A percentile compares a stretch with the other conserved stretches of the same genome.
Evolutionary conservation across 2,797 vertebrate genomes (phyloP).

Genomic region (Acanthurus tractus): DNA sequence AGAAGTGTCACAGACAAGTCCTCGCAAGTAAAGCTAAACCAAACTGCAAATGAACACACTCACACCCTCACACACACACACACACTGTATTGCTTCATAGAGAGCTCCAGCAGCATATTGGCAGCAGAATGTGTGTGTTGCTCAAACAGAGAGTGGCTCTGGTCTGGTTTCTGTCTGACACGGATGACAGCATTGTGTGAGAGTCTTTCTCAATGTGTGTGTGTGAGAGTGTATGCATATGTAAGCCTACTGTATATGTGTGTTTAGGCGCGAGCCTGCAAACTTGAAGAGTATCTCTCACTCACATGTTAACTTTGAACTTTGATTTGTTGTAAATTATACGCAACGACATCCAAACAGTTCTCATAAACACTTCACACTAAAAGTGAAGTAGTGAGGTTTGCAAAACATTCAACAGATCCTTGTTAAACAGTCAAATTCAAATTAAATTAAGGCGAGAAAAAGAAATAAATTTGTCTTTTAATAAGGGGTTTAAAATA

Average conservation of each 20-base stretch:
- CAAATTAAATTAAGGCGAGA: not conserved
- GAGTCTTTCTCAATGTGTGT: slow-evolving; percentile 43
- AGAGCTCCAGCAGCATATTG: slow-evolving; percentile 53
- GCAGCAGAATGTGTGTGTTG: slow-evolving; percentile 46
- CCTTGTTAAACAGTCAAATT: slow-evolving; percentile 1
- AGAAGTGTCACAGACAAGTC: slow-evolving; percentile 43
- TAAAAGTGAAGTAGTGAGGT: slow-evolving; percentile 28
- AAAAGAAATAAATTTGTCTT: not conserved
- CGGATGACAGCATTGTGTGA: slow-evolving; percentile 61
- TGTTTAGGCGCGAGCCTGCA: slow-evolving; percentile 9
- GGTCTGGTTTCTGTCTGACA: slow-evolving; percentile 74
- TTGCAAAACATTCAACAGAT: slow-evolving; percentile 16
- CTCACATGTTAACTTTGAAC: slow-evolving; percentile 40
- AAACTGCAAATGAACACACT: slow-evolving; percentile 8
- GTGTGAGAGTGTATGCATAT: slow-evolving; percentile 21
- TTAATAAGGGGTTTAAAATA: slow-evolving; percentile 44
- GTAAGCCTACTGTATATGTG: slow-evolving; percentile 1
- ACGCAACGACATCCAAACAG: not conserved
- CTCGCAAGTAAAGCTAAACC: slow-evolving; percentile 30
- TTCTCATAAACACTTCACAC: not conserved
- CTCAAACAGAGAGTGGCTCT: slow-evolving; percentile 48
- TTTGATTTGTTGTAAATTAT: not conserved
- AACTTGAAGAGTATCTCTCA: slow-evolving; percentile 32
- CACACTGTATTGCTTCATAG: slow-evolving; percentile 28
- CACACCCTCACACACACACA: slow-evolving; percentile 1